Conservation (phyloP, 2,888 invertebrate genomes). For the Epirrhoe tristata region DNA sequence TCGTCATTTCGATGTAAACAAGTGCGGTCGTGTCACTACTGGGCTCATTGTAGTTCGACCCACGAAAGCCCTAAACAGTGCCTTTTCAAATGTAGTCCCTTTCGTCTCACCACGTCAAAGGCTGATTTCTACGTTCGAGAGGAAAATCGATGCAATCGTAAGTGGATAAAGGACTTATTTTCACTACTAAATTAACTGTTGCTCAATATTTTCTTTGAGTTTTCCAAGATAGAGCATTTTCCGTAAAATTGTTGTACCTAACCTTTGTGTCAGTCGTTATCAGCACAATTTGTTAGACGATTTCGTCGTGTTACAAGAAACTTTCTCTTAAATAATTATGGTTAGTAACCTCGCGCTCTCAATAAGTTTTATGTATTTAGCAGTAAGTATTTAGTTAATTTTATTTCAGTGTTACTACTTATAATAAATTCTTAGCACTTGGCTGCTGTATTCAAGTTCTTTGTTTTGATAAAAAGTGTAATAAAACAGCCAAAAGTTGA, state of each 20-base stretch:
- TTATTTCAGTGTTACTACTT: background rate
- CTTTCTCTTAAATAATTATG: slow-evolving; percentile 50
- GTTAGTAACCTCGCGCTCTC: slow-evolving; percentile 29
- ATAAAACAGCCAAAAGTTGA: background rate
- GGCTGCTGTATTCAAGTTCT: background rate
- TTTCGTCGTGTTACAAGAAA: slow-evolving; percentile 22
- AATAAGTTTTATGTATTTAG: no score
- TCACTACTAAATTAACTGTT: slow-evolving; percentile 50
- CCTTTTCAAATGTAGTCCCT: slow-evolving; percentile 84
- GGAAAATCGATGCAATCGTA: slow-evolving; percentile 82
- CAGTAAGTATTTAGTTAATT: background rate
- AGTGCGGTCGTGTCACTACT: slow-evolving; percentile 76
- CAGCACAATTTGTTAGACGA: slow-evolving; percentile 17
- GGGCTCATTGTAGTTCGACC: slow-evolving; percentile 83
- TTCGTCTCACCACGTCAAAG: slow-evolving; percentile 70
- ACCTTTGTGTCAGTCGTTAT: slow-evolving; percentile 24
- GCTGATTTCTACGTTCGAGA: slow-evolving; percentile 72
- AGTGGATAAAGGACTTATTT: slow-evolving; percentile 51
- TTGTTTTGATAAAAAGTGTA: background rate
- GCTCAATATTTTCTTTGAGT: slow-evolving; percentile 49
- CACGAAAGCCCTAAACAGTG: slow-evolving; percentile 81
- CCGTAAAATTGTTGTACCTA: slow-evolving; percentile 19
- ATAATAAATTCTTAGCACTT: background rate
- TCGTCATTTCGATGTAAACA: slow-evolving; percentile 78
- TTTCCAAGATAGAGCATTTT: slow-evolving; percentile 33